Percentiles rank a stretch among this genome's conserved stretches.
Conservation (phyloP, 92 coral and sea anemone species). For the Blastomussa wellsi region DNA sequence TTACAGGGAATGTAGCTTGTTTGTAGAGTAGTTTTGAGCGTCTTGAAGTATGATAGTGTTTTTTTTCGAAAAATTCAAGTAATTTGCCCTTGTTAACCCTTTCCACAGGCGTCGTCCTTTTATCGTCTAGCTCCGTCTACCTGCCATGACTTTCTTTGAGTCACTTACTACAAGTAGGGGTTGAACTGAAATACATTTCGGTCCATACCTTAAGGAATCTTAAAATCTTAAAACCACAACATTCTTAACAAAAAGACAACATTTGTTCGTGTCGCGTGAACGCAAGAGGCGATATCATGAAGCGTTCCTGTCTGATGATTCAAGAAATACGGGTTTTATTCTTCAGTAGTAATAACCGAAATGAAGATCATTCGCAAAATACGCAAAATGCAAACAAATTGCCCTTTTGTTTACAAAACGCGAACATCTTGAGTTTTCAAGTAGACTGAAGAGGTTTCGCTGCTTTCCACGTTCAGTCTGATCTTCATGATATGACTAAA, state of each 20-base stretch:
- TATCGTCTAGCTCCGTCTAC: neutral
- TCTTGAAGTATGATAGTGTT: neutral
- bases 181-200: neutral
- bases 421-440: conserved; percentile 17
- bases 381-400: conserved; percentile 29
- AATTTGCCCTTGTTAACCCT: neutral
- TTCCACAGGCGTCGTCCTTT: neutral
- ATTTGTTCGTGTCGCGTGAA: neutral
- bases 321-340: neutral
- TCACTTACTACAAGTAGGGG: neutral
- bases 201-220: neutral
- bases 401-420: conserved; percentile 40
- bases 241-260: neutral
- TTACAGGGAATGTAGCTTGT: neutral
- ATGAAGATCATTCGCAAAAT: conserved; percentile 8
- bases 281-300: neutral
- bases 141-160: neutral
- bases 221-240: neutral
- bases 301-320: neutral
- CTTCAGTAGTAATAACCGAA: neutral
- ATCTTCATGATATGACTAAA: neutral
- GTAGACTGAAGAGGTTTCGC: conserved; percentile 15
- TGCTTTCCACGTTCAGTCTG: neutral
- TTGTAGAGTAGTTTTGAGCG: neutral
- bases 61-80: neutral